These are phyloP conservation scores for Agrochola macilenta DNA, from an alignment of 2,888 invertebrate genomes.

Conservation along the genomic window DNA sequence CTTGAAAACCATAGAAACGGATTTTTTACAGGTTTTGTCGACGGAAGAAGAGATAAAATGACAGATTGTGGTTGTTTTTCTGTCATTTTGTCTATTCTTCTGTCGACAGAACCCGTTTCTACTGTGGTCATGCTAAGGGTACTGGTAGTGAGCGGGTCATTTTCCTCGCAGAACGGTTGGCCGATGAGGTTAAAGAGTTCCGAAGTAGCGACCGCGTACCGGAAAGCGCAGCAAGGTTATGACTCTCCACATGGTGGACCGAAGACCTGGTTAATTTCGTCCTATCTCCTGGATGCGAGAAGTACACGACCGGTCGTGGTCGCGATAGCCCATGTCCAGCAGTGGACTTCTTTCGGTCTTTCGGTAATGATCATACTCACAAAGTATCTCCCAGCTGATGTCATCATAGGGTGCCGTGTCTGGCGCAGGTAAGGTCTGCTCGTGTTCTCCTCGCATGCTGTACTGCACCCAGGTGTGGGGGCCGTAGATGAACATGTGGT, in stretches of 20 bases:
- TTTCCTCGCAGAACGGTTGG: neutral
- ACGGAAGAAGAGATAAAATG: too few species aligned
- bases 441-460: constrained; percentile 94
- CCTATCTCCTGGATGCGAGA: neutral
- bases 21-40: too few species aligned
- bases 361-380: constrained; percentile 82
- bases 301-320: neutral
- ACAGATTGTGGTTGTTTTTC: too few species aligned
- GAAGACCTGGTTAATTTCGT: too few species aligned
- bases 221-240: neutral
- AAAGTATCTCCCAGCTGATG: constrained; percentile 93
- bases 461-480: constrained; percentile 94
- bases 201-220: neutral
- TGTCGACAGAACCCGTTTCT: too few species aligned
- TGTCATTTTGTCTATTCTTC: too few species aligned
- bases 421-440: constrained; percentile 90
- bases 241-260: neutral
- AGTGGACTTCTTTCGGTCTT: neutral
- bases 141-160: neutral
- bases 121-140: too few species aligned
- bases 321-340: neutral
- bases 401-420: constrained; percentile 90
- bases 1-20: too few species aligned
- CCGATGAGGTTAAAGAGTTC: neutral
- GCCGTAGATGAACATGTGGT: constrained; percentile 94